A percentile compares a stretch with the other conserved stretches of the same genome.
These are phyloP conservation scores for Coptotermes formosanus DNA, from an alignment of 1,140 invertebrate genomes.

Conservation along the genomic window DNA sequence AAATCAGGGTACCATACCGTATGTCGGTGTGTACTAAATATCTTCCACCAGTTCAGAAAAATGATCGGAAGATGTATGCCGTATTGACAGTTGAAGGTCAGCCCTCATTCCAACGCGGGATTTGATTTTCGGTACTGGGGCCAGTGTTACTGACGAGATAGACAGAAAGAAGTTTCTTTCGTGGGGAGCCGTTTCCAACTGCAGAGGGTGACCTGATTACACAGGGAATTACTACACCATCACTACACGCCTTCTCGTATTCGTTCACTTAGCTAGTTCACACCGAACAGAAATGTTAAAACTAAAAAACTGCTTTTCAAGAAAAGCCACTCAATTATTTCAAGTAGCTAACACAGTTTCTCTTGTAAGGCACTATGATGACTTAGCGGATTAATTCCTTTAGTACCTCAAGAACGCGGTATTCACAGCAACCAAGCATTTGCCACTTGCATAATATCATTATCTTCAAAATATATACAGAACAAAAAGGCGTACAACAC, in stretches of 20 bases:
- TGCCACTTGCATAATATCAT: conserved; percentile 29
- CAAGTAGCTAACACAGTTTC: too few species aligned
- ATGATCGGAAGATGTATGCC: conserved; percentile 52
- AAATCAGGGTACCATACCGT: not conserved
- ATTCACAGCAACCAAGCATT: conserved; percentile 28
- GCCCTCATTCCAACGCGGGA: conserved; percentile 50
- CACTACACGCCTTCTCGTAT: not conserved
- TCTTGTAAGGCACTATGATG: not conserved
- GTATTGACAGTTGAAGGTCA: conserved; percentile 51
- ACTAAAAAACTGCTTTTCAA: too few species aligned
- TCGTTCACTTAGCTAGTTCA: too few species aligned
- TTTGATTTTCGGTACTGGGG: not conserved
- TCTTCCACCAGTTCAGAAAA: conserved; percentile 46
- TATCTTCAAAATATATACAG: conserved; percentile 18
- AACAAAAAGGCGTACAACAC: not conserved
- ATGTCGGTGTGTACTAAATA: conserved; percentile 23
- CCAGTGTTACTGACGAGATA: not conserved
- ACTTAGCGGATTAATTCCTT: not conserved
- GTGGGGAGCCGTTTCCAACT: not conserved
- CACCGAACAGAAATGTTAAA: too few species aligned
- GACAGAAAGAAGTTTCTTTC: not conserved
- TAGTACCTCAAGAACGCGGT: conserved; percentile 21
- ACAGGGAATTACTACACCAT: not conserved
- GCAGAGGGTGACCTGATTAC: not conserved
- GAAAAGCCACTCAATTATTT: too few species aligned